Evolutionary conservation across 1,140 invertebrate species (phyloP), one percentile per base, ranked within the genome.

Genomic region (Neodiprion pinetum): DNA sequence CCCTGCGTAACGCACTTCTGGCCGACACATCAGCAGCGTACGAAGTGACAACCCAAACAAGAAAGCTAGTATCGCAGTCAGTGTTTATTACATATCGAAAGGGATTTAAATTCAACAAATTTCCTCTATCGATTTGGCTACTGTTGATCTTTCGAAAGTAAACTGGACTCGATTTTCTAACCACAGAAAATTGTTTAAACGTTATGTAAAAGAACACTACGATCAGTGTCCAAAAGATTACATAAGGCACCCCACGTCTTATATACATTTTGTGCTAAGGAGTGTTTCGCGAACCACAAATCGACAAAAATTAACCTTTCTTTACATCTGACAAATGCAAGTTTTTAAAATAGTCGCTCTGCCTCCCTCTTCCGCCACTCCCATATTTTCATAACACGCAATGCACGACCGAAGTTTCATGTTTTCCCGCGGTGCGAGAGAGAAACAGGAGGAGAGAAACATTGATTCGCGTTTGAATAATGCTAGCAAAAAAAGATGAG

Each of bases 11-110:
- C 1, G 92, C 91, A 81, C 92, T 92, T 69, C 95, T 89, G 66
- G 92, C 83, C 78, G 93, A 90, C 53, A 92, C 88, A 88, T 96
- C 92, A 1, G 92, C 93, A 1, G 92, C 91, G 84, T 94, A 94
- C 0, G 94, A 95, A 14, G 94, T 95, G 8, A 96, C 91, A 68
- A 96, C 87, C 74, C 95, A 90, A 28, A 94, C 77, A 8, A 88
- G 83, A 81, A 82, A 72, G 74, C 80, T 40, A 7, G 77, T 40
- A 4, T 66, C 14, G 74, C 77, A 79, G 21, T 72, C 71, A 14
- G 76, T 72, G 7, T 49, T 68, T 14, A 80, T 75, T 53, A 75
- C 74, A 66, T 82, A 82, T 49, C 77, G n/a, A 21, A 79, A 78
- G 23, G 71, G 74, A 0, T 72, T 72, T 4, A 78, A 14, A 77